Evolutionary conservation across 2,888 invertebrate genomes (phyloP).

Genomic region (Euplagia quadripunctaria): DNA sequence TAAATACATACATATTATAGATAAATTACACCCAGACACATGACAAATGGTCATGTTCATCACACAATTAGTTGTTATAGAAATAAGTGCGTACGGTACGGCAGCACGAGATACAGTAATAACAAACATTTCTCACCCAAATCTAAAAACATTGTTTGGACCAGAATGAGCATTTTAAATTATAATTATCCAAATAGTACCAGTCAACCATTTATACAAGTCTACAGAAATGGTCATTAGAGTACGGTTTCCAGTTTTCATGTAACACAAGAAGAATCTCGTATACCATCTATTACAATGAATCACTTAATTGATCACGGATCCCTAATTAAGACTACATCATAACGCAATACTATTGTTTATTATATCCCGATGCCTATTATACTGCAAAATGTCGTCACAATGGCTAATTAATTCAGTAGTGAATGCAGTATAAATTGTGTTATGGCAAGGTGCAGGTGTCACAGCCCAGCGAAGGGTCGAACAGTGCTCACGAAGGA

Average conservation of each 20-base stretch:
- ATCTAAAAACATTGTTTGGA: too few species aligned
- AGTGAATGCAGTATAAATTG: conserved; percentile 75
- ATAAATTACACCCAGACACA: too few species aligned
- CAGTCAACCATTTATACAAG: not conserved
- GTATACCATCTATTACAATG: not conserved
- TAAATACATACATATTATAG: too few species aligned
- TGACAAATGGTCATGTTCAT: too few species aligned
- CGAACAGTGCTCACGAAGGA: conserved; percentile 63
- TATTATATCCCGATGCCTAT: conserved; percentile 56
- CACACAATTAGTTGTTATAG: too few species aligned
- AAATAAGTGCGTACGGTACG: too few species aligned
- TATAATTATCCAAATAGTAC: too few species aligned
- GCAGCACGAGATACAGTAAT: too few species aligned
- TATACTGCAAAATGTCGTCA: conserved; percentile 63
- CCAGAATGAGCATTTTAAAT: too few species aligned
- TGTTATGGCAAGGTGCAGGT: conserved; percentile 51
- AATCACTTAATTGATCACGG: conserved; percentile 24
- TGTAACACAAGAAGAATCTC: not conserved
- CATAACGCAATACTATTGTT: conserved; percentile 62
- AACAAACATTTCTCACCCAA: too few species aligned
- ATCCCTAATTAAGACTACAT: conserved; percentile 51
- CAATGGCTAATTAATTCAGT: conserved; percentile 62
- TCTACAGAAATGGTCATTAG: not conserved
- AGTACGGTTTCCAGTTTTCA: not conserved
- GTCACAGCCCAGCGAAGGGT: conserved; percentile 68